Conservation (phyloP, 2,113 vertebrate genomes). For the Dipodomys spectabilis region DNA sequence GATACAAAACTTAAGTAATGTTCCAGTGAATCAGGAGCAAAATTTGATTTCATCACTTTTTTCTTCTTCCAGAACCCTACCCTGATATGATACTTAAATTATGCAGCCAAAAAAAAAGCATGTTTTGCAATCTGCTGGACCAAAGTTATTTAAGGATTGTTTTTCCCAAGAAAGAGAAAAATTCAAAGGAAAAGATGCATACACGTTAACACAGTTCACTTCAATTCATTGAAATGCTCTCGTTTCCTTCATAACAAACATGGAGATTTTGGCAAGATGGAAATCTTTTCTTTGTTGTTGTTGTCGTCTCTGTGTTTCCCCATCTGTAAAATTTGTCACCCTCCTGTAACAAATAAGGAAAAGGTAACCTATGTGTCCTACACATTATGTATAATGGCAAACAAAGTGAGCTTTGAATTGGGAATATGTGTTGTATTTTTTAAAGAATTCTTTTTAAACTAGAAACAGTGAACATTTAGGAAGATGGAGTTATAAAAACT, state of each 20-base stretch:
- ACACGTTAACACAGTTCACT: conserved; percentile 26
- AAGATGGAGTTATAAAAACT: neutral
- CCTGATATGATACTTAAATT: conserved; percentile 55
- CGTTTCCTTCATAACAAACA: conserved; percentile 64
- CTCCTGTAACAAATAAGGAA: conserved; percentile 48
- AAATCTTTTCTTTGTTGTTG: neutral
- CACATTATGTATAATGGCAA: neutral
- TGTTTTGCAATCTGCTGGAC: conserved; percentile 77
- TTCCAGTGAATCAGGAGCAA: neutral
- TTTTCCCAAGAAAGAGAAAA: conserved; percentile 71
- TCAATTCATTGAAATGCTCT: conserved; percentile 61
- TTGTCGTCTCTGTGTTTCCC: conserved; percentile 19
- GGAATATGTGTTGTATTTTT: conserved; percentile 12
- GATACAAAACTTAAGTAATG: neutral
- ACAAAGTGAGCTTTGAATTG: neutral
- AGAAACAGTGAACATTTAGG: conserved; percentile 7
- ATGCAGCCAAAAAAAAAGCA: conserved; percentile 67
- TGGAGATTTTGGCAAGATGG: conserved; percentile 7
- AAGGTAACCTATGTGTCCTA: neutral
- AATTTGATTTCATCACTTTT: conserved; percentile 44
- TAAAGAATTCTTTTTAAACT: neutral
- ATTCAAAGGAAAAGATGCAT: conserved; percentile 49
- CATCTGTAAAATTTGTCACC: conserved; percentile 49
- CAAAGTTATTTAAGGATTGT: conserved; percentile 76
- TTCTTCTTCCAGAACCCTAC: conserved; percentile 40